Evolutionary conservation across 2,888 invertebrate genomes (phyloP).

Genomic region (Nymphalis c-album): DNA sequence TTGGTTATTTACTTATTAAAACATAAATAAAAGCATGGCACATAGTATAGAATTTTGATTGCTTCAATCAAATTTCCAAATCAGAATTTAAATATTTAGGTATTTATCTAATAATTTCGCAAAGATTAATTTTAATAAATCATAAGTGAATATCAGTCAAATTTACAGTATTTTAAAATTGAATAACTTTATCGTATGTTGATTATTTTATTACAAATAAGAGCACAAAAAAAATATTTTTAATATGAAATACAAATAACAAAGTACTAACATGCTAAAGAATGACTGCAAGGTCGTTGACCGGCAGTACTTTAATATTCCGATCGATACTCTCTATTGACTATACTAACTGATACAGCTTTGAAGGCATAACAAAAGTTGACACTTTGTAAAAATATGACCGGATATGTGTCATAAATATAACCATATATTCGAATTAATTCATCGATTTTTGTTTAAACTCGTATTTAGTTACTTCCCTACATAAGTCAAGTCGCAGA

Average conservation of each 20-base stretch:
- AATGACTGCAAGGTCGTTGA: slow-evolving; percentile 3
- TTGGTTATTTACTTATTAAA: too few relatives aligned
- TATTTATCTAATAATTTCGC: too few relatives aligned
- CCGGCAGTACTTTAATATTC: slow-evolving; percentile 3
- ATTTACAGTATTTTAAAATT: too few relatives aligned
- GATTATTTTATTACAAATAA: too few relatives aligned
- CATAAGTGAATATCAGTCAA: too few relatives aligned
- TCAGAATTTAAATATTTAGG: too few relatives aligned
- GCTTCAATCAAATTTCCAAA: too few relatives aligned
- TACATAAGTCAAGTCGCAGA: background rate
- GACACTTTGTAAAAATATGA: background rate
- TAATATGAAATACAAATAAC: background rate
- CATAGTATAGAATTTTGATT: too few relatives aligned
- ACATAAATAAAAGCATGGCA: too few relatives aligned
- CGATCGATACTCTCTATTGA: background rate
- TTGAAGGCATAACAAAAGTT: background rate
- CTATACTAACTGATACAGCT: background rate
- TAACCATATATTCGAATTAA: background rate
- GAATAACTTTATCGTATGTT: too few relatives aligned
- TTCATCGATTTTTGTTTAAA: background rate
- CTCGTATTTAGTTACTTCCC: background rate
- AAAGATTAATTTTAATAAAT: too few relatives aligned
- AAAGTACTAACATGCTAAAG: background rate
- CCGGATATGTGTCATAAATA: slow-evolving; percentile 8
- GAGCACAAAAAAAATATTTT: background rate